These are phyloP conservation scores for Stichopus horrens DNA, from an alignment of 53 echinoderm and acorn worm species.

Conservation along the genomic window DNA sequence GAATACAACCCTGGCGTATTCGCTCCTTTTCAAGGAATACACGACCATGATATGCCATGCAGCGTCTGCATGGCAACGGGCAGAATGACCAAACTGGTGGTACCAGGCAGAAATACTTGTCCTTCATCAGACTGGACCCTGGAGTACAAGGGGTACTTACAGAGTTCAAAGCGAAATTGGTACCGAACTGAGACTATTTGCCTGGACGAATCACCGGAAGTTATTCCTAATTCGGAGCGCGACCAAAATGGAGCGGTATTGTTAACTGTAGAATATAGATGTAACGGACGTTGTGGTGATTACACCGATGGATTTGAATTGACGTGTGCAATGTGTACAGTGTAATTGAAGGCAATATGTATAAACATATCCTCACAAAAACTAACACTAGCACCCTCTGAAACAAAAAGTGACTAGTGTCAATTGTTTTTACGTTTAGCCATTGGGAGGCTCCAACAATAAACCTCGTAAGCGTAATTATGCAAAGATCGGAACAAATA, in stretches of 20 bases:
- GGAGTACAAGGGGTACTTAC: conserved; percentile 23
- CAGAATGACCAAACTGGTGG: conserved; percentile 5
- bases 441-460: too few relatives aligned
- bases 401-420: too few relatives aligned
- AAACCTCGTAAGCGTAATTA: too few relatives aligned
- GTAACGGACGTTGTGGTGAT: background rate
- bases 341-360: background rate
- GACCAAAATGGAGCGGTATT: background rate
- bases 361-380: too few relatives aligned
- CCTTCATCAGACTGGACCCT: conserved; percentile 2
- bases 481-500: too few relatives aligned
- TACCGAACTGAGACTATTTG: conserved; percentile 16
- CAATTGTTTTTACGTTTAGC: too few relatives aligned
- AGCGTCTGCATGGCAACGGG: conserved; percentile 19
- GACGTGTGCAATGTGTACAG: conserved; percentile 28
- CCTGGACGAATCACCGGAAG: conserved; percentile 16
- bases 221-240: background rate
- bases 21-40: background rate
- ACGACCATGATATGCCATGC: conserved; percentile 9
- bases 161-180: background rate
- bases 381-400: too few relatives aligned
- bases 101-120: conserved; percentile 4
- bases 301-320: conserved; percentile 22
- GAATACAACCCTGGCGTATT: background rate
- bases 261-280: background rate